phyloP scores from a whole-genome alignment of 1,140 invertebrate genomes.

The Drosophila erecta region DNA sequence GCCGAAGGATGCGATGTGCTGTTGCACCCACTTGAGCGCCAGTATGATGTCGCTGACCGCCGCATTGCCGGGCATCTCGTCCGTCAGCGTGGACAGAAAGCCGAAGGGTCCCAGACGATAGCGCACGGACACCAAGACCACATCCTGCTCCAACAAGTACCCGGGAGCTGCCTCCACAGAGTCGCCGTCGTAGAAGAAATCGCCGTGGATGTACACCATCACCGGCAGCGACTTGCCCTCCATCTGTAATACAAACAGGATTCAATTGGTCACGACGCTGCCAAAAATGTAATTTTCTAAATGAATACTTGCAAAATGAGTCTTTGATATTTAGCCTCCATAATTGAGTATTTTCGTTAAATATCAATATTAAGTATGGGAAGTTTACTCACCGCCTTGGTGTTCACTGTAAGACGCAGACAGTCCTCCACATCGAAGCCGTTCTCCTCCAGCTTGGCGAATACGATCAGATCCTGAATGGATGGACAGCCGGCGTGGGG shows the following conservation, averaged over 20 bases:
- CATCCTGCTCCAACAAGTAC: constrained; percentile 85
- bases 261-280: background rate
- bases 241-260: constrained; percentile 34
- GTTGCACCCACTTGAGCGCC: constrained; percentile 87
- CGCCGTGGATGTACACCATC: constrained; percentile 84
- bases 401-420: constrained; percentile 66
- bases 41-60: constrained; percentile 88
- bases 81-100: constrained; percentile 86
- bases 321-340: too few species aligned
- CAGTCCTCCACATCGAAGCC: constrained; percentile 75
- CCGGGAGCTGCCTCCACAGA: constrained; percentile 71
- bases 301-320: background rate
- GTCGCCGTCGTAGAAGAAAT: constrained; percentile 80
- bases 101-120: constrained; percentile 86
- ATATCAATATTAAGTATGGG: background rate
- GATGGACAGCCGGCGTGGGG: constrained; percentile 74
- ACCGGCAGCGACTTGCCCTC: constrained; percentile 60
- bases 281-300: too few species aligned
- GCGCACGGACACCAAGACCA: constrained; percentile 85
- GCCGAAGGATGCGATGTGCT: constrained; percentile 88
- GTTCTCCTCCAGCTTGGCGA: constrained; percentile 57
- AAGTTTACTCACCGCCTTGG: constrained; percentile 61
- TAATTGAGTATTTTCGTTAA: background rate
- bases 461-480: constrained; percentile 62
- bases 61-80: constrained; percentile 88